A percentile compares a stretch with the other conserved stretches of the same genome.
Conservation (phyloP, 2,113 vertebrate species). For the Nasalis larvatus region DNA sequence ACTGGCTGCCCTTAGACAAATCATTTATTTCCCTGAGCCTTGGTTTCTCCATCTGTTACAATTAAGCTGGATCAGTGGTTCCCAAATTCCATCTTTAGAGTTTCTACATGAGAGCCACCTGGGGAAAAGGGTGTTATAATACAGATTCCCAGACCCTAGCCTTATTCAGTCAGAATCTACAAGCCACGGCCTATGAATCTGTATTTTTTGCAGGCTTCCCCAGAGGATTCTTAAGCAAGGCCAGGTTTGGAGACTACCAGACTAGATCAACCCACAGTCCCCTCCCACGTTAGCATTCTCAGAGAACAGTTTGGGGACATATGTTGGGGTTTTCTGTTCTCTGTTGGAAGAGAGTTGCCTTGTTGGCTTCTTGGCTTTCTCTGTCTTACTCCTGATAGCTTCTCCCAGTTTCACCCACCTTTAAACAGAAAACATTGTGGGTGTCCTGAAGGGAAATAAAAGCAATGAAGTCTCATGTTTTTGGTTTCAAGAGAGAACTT, state of each 20-base stretch:
- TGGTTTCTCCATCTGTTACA: neutral
- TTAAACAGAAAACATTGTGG: neutral
- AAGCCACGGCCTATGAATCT: neutral
- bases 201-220: neutral
- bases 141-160: neutral
- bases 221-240: neutral
- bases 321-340: neutral
- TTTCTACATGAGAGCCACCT: neutral
- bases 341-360: neutral
- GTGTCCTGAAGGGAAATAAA: neutral
- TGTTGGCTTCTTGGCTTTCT: neutral
- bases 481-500: neutral
- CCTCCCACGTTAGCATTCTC: neutral
- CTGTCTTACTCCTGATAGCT: neutral
- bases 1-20: neutral
- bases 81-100: neutral
- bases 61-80: neutral
- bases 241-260: neutral
- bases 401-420: neutral
- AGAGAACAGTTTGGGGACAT: neutral
- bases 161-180: neutral
- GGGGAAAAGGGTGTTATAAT: too few species aligned
- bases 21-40: neutral
- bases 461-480: neutral
- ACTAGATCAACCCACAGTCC: fast-evolving